Evolutionary conservation across 1,140 invertebrate species (phyloP), one percentile per base, ranked within the genome.

Genomic region (Idris sp.): DNA sequence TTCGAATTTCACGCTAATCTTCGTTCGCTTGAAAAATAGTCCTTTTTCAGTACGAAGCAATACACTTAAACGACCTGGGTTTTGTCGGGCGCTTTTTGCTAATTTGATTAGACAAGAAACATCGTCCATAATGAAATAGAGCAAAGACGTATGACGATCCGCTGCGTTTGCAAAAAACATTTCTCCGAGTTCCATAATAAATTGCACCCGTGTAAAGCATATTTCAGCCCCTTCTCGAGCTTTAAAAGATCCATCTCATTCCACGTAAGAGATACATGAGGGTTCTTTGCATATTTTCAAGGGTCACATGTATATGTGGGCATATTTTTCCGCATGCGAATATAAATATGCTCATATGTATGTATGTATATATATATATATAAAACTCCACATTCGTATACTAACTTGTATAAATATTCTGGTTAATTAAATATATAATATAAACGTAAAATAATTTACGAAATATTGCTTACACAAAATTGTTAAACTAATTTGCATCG

Each of bases 161-260:
- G 48, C 22, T 18, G 43, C 48, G 58, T 43, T 62, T 64, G 35
- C 46, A 69, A 72, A 65, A 64, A 36, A 38, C 15, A 16, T 33
- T 69, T 69, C 31, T 73, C 58, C 31, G 16, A 41, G 59, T 58
- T 62, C 22, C 43, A 56, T 68, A 72, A 78, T 78, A 78, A 74
- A 78, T 75, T 78, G 56, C 44, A 11, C 33, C 54, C 76, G 58
- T 43, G 62, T 51, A 73, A 73, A 72, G 58, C 62, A 78, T 78
- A 78, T 75, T 72, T 75, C 59, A 73, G 30, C 62, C 71, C 62
- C 61, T 72, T 62, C 68, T 73, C 54, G 49, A 67, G 54, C 64
- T 78, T 71, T 76, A 56, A 71, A 74, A 75, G 54, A 76, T 78
- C 48, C 46, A 76, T 74, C 59, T 78, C 54, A 43, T 76, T 76